These are phyloP conservation scores for Pachyrhynchus sulphureomaculatus DNA, from an alignment of 1,140 invertebrate genomes.

Conservation along the genomic window DNA sequence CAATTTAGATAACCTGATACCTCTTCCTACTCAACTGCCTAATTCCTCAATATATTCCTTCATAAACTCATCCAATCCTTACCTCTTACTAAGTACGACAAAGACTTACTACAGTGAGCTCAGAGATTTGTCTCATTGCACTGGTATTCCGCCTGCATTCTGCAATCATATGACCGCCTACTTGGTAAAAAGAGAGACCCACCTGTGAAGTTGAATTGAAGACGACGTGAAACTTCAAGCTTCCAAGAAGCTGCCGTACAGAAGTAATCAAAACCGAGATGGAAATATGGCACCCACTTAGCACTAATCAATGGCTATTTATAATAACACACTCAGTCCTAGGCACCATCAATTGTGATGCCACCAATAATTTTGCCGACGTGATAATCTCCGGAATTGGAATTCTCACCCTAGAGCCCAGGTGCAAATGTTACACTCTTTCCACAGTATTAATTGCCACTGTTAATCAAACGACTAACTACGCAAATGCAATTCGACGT, in stretches of 20 bases:
- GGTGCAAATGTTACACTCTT: constrained; percentile 14
- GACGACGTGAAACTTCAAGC: neutral
- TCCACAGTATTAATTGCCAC: neutral
- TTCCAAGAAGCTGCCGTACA: neutral
- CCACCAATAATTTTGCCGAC: neutral
- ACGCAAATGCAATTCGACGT: constrained; percentile 2
- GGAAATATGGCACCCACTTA: constrained; percentile 3
- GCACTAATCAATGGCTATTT: constrained; percentile 4
- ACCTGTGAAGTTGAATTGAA: neutral
- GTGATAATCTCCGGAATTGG: neutral
- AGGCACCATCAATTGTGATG: neutral
- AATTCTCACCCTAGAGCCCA: neutral
- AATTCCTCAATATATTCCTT: neutral
- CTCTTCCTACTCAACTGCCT: neutral
- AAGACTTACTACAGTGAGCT: constrained; percentile 1
- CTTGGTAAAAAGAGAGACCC: neutral
- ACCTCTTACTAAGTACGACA: constrained; percentile 3
- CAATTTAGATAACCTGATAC: constrained; percentile 11
- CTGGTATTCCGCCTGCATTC: neutral
- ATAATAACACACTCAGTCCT: neutral
- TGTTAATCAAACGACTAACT: constrained; percentile 3
- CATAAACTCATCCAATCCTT: neutral
- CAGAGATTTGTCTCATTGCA: neutral
- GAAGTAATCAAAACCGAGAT: constrained; percentile 1
- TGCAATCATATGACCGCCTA: neutral